phyloP scores from a whole-genome alignment of 2,113 vertebrate genomes.

The Candoia aspera region DNA sequence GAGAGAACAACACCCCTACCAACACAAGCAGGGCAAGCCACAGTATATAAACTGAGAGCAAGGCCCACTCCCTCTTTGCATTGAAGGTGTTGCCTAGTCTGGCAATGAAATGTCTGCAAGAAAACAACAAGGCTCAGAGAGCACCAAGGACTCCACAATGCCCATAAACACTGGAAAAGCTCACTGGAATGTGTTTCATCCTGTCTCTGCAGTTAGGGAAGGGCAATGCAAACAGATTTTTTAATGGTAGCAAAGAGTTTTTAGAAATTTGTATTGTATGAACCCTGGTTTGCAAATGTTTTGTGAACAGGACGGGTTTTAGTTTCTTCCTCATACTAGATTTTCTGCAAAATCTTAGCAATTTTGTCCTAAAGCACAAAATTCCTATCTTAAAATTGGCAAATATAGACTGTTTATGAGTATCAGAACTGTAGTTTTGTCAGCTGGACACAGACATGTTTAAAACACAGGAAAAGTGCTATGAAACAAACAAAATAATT shows the following conservation, averaged over 20 bases:
- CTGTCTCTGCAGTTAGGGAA: background rate
- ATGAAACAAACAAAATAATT: slow-evolving; percentile 31
- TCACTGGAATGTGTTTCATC: background rate
- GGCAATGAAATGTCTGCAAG: too few species aligned
- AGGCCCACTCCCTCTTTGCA: too few species aligned
- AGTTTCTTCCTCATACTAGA: background rate
- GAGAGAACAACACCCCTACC: too few species aligned
- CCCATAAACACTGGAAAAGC: background rate
- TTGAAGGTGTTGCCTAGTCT: too few species aligned
- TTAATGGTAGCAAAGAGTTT: background rate
- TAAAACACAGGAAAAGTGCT: slow-evolving; percentile 30
- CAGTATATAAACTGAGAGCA: too few species aligned
- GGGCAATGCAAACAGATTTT: background rate
- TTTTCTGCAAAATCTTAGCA: background rate
- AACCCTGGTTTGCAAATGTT: background rate
- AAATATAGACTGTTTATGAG: background rate
- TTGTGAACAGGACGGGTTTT: background rate
- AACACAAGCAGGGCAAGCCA: too few species aligned
- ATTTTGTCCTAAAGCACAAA: background rate
- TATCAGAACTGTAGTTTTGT: background rate
- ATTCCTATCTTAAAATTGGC: background rate
- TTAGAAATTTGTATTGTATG: background rate
- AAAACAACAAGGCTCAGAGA: too few species aligned
- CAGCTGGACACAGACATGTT: slow-evolving; percentile 8
- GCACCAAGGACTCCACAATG: too few species aligned